These are phyloP conservation scores for Himalopsyche anomala DNA, from an alignment of 2,888 invertebrate species.

Conservation along the genomic window DNA sequence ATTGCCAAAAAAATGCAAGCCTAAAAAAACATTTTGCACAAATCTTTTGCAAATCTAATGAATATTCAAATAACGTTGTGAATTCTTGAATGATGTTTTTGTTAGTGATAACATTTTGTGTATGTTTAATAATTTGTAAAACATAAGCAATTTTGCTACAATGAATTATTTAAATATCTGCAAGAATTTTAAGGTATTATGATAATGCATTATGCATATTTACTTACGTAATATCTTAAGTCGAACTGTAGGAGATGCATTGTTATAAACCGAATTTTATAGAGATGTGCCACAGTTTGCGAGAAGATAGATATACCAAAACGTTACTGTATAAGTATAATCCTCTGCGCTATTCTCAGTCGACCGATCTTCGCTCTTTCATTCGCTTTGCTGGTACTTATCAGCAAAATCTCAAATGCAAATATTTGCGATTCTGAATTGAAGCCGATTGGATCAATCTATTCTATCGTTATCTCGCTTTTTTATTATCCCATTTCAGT, in stretches of 20 bases:
- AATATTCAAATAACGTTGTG: too few relatives aligned
- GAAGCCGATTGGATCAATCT: slow-evolving; percentile 56
- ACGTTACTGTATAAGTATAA: slow-evolving; percentile 12
- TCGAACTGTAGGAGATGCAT: neutral
- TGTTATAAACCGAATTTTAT: neutral
- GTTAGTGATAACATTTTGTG: too few relatives aligned
- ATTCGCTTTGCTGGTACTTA: neutral
- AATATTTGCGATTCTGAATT: slow-evolving; percentile 54
- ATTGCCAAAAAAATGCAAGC: too few relatives aligned
- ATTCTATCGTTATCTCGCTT: slow-evolving; percentile 43
- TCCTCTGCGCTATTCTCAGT: neutral
- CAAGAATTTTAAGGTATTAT: too few relatives aligned
- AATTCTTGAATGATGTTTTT: too few relatives aligned
- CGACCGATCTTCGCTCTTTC: slow-evolving; percentile 22
- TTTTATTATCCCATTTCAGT: slow-evolving; percentile 44
- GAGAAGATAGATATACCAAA: neutral
- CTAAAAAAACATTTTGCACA: too few relatives aligned
- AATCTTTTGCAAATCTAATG: too few relatives aligned
- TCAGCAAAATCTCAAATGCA: slow-evolving; percentile 51
- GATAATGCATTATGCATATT: neutral
- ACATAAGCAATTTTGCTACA: too few relatives aligned
- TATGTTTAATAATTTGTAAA: too few relatives aligned
- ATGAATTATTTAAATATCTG: too few relatives aligned
- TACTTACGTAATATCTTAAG: neutral
- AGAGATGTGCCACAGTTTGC: slow-evolving; percentile 20